A percentile compares a stretch with the other conserved stretches of the same genome.
Evolutionary conservation across 2,888 invertebrate genomes (phyloP).

Genomic region (Pteria penguin): DNA sequence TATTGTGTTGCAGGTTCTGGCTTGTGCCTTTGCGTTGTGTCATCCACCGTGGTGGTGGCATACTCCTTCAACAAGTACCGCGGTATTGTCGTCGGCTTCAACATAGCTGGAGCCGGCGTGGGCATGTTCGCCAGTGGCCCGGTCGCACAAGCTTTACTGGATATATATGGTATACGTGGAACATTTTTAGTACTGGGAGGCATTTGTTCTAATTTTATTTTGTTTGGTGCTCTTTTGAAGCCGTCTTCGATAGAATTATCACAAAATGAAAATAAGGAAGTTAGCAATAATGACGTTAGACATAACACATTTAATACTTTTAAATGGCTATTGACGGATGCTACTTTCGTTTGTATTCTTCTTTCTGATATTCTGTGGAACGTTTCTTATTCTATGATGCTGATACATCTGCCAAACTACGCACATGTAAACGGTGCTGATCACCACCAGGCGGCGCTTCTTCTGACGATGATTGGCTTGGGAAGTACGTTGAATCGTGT

Average conservation of each 20-base stretch:
- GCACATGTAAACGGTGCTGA: slow-evolving; percentile 32
- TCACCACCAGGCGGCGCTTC: slow-evolving; percentile 33
- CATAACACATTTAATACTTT: slow-evolving; percentile 13
- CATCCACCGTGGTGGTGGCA: slow-evolving; percentile 15
- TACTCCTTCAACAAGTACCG: slow-evolving; percentile 21
- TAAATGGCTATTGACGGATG: too few species aligned
- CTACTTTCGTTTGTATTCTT: slow-evolving; percentile 31
- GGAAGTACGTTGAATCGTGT: slow-evolving; percentile 42
- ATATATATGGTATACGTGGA: slow-evolving; percentile 29
- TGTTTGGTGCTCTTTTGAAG: slow-evolving; percentile 20
- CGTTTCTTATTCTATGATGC: slow-evolving; percentile 36
- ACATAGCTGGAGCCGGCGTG: slow-evolving; percentile 17
- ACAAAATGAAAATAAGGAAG: not conserved
- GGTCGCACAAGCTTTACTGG: slow-evolving; percentile 13
- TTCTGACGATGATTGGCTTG: slow-evolving; percentile 42
- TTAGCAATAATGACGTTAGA: not conserved
- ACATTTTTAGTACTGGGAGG: slow-evolving; percentile 32
- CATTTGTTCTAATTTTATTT: slow-evolving; percentile 12
- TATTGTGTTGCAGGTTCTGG: slow-evolving; percentile 38
- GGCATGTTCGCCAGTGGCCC: slow-evolving; percentile 39
- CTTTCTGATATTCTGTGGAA: slow-evolving; percentile 36
- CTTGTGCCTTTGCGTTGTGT: slow-evolving; percentile 1
- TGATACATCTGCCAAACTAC: slow-evolving; percentile 43
- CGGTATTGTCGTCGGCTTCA: slow-evolving; percentile 23
- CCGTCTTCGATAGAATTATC: slow-evolving; percentile 24